These are phyloP conservation scores for Cepaea hortensis DNA, from an alignment of 2,888 invertebrate species.

Conservation along the genomic window DNA sequence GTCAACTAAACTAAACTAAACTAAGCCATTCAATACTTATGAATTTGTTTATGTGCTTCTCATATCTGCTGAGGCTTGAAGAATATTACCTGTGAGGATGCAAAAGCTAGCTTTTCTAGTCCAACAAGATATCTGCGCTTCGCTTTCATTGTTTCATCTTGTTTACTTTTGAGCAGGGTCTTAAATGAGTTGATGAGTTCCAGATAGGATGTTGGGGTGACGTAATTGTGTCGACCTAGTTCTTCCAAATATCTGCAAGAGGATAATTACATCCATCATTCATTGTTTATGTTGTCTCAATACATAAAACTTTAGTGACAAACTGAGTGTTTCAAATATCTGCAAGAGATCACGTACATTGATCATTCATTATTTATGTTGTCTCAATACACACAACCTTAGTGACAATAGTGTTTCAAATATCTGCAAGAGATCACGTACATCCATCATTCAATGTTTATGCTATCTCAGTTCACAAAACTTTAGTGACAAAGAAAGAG, in stretches of 20 bases:
- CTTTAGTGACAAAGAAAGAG: too few relatives aligned
- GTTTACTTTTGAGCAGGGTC: constrained; percentile 82
- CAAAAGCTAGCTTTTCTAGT: constrained; percentile 86
- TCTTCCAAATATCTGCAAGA: constrained; percentile 64
- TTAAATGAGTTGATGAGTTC: constrained; percentile 88
- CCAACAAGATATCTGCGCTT: constrained; percentile 84
- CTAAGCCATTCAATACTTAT: too few relatives aligned
- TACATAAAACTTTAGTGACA: too few relatives aligned
- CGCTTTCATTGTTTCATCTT: constrained; percentile 82
- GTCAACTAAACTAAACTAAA: too few relatives aligned
- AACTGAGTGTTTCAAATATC: not conserved
- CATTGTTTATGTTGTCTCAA: too few relatives aligned
- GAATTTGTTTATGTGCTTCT: too few relatives aligned
- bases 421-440: too few relatives aligned
- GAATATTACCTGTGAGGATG: constrained; percentile 82
- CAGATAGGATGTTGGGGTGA: constrained; percentile 90
- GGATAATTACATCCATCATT: not conserved
- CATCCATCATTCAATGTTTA: too few relatives aligned
- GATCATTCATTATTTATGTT: too few relatives aligned
- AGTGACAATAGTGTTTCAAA: not conserved
- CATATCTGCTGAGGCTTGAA: not conserved
- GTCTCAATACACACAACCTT: too few relatives aligned
- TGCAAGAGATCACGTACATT: too few relatives aligned
- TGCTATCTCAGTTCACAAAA: too few relatives aligned
- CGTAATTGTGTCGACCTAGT: constrained; percentile 83